A percentile compares a stretch with the other conserved stretches of the same genome.
Conservation (phyloP, 1,140 invertebrate genomes). For the Teleopsis dalmanni region DNA sequence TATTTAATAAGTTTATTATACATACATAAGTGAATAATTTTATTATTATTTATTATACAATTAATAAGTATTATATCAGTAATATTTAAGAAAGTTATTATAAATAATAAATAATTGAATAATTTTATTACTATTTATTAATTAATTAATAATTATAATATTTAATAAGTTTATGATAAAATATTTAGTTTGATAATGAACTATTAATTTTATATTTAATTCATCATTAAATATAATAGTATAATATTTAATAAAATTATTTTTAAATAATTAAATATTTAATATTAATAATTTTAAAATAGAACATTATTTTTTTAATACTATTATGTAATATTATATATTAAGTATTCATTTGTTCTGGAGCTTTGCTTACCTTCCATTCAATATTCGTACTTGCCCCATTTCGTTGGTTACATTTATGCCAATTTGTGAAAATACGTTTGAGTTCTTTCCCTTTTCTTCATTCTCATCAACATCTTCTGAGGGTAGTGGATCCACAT, state of each 20-base stretch:
- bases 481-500: conserved; percentile 28
- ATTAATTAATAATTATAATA: background rate
- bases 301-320: no score
- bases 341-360: background rate
- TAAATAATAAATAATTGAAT: no score
- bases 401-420: conserved; percentile 43
- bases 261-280: no score
- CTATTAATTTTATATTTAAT: background rate
- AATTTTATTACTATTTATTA: no score
- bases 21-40: no score
- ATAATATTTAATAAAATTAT: no score
- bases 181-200: background rate
- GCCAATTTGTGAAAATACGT: conserved; percentile 33
- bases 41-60: no score
- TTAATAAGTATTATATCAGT: no score
- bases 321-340: no score
- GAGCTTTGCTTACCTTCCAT: conserved; percentile 32
- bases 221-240: background rate
- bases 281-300: no score
- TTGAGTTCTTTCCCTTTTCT: conserved; percentile 21
- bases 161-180: background rate
- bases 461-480: conserved; percentile 21
- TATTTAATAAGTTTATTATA: no score
- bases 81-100: no score
- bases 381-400: conserved; percentile 35